These are phyloP conservation scores for Diogma glabrata DNA, from an alignment of 2,888 invertebrate genomes.

Conservation along the genomic window DNA sequence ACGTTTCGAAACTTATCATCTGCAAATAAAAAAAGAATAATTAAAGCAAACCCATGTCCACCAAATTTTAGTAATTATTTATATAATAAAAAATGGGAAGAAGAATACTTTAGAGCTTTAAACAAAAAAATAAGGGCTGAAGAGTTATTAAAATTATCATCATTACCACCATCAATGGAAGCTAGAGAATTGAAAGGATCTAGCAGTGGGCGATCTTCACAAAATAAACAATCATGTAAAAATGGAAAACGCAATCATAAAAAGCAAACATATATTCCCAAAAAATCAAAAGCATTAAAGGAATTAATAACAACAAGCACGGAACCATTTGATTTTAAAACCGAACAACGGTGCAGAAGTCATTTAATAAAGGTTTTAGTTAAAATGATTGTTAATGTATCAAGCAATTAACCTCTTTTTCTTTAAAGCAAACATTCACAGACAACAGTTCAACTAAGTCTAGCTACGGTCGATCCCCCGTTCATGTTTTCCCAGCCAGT, in stretches of 20 bases:
- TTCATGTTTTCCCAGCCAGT: slow-evolving; percentile 33
- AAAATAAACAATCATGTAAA: slow-evolving; percentile 7
- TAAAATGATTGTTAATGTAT: no score
- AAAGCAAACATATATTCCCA: slow-evolving; percentile 19
- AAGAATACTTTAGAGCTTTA: slow-evolving; percentile 59
- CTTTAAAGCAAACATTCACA: slow-evolving; percentile 15
- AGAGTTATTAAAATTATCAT: slow-evolving; percentile 53
- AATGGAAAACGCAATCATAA: slow-evolving; percentile 9
- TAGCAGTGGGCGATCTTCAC: slow-evolving; percentile 4
- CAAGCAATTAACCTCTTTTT: not conserved
- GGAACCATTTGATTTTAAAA: slow-evolving; percentile 41
- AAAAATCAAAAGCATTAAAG: slow-evolving; percentile 29
- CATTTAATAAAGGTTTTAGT: no score
- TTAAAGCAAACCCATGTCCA: slow-evolving; percentile 57
- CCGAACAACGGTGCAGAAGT: slow-evolving; percentile 39
- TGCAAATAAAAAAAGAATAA: slow-evolving; percentile 35
- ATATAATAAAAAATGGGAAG: slow-evolving; percentile 58
- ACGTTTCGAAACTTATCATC: slow-evolving; percentile 31
- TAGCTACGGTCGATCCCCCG: slow-evolving; percentile 22
- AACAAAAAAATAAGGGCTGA: slow-evolving; percentile 57
- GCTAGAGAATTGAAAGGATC: slow-evolving; percentile 39
- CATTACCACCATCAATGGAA: slow-evolving; percentile 56
- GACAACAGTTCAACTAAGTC: slow-evolving; percentile 21
- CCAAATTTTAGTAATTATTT: slow-evolving; percentile 59
- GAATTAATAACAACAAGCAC: slow-evolving; percentile 44